These are phyloP conservation scores for Leucosticte australis DNA, from an alignment of 2,113 vertebrate genomes.

Conservation along the genomic window DNA sequence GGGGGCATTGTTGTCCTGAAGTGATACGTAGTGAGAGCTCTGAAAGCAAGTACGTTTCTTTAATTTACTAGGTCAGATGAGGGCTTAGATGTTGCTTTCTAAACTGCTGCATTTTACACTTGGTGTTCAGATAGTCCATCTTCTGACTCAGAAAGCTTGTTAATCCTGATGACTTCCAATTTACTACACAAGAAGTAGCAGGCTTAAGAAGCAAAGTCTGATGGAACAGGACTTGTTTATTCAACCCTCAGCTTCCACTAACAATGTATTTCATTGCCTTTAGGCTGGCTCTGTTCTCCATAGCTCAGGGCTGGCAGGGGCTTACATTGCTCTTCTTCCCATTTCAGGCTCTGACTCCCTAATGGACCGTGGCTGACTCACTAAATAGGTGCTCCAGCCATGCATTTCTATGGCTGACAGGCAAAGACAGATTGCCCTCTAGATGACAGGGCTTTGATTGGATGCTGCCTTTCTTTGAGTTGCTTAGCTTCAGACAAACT, in stretches of 20 bases:
- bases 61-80: neutral
- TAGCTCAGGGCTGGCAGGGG: neutral
- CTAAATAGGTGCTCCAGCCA: neutral
- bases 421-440: neutral
- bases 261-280: neutral
- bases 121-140: neutral
- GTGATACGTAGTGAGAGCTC: neutral
- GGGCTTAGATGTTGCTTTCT: neutral
- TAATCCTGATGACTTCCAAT: constrained; percentile 3
- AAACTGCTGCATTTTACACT: neutral
- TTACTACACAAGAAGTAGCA: neutral
- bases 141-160: neutral
- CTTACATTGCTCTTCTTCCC: neutral
- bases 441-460: neutral
- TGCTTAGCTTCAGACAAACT: neutral
- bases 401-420: neutral
- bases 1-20: neutral
- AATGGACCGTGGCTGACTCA: neutral
- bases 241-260: neutral
- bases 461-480: neutral
- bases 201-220: neutral
- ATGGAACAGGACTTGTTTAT: neutral
- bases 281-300: neutral
- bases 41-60: neutral
- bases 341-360: neutral